Evolutionary conservation across 1,140 invertebrate species (phyloP).

Genomic region (Kradibia gibbosae): DNA sequence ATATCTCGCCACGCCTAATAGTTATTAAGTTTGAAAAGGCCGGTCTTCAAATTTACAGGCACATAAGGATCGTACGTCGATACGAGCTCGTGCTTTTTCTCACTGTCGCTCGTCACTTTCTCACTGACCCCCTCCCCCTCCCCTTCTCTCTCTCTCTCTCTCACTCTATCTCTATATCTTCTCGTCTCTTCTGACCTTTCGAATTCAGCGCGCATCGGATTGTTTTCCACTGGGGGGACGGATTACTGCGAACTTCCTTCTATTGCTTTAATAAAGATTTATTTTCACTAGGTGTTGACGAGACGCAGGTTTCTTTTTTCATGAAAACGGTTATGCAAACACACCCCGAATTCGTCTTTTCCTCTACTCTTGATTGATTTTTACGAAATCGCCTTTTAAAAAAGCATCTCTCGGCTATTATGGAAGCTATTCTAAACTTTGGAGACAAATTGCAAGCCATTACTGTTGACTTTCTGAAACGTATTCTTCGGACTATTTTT

Average conservation of each 20-base stretch:
- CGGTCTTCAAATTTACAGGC: constrained; percentile 9
- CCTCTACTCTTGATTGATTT: not conserved
- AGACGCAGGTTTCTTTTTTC: constrained; percentile 6
- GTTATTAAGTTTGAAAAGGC: constrained; percentile 47
- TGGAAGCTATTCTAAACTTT: constrained; percentile 15
- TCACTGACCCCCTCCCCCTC: not conserved
- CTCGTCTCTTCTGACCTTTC: not conserved
- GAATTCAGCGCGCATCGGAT: constrained; percentile 15
- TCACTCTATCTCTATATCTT: not conserved
- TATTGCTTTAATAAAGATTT: constrained; percentile 48
- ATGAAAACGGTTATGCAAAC: constrained; percentile 33
- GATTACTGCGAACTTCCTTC: not conserved
- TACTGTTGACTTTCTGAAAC: constrained; percentile 5
- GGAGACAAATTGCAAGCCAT: constrained; percentile 24
- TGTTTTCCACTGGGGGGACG: not conserved
- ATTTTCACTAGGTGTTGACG: constrained; percentile 40
- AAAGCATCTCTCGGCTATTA: constrained; percentile 17
- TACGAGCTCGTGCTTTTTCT: not conserved
- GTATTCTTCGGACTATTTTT: not conserved
- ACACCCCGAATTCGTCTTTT: not conserved
- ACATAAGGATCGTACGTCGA: not conserved
- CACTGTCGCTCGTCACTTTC: too few species aligned
- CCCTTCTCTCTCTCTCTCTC: not conserved
- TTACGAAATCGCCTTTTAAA: not conserved
- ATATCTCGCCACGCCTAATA: constrained; percentile 43